These are phyloP conservation scores for Stenodema calcarata DNA, from an alignment of 2,888 invertebrate species.

Conservation along the genomic window DNA sequence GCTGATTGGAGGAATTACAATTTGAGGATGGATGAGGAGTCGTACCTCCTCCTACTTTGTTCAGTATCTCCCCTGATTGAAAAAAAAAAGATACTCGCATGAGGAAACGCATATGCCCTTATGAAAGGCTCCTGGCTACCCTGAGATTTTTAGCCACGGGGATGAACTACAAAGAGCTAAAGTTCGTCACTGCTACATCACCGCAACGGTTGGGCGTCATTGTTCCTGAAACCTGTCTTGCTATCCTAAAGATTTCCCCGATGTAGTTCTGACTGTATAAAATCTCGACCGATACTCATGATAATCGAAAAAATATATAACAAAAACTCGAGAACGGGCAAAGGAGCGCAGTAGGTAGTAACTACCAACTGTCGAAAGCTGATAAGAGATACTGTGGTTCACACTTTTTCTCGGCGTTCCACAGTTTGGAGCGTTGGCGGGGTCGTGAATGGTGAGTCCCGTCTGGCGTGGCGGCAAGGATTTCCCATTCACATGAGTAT, in stretches of 20 bases:
- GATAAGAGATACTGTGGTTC: too few relatives aligned
- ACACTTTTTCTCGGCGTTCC: not conserved
- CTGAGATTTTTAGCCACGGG: constrained; percentile 10
- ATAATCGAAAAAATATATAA: too few relatives aligned
- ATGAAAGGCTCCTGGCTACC: constrained; percentile 22
- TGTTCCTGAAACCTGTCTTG: constrained; percentile 22
- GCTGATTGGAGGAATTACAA: constrained; percentile 21
- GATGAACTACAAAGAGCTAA: constrained; percentile 17
- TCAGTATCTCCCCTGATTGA: not conserved
- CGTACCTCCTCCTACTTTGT: not conserved
- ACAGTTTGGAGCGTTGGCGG: constrained; percentile 25
- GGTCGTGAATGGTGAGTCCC: constrained; percentile 14
- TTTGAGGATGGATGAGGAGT: not conserved
- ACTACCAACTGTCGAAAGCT: too few relatives aligned
- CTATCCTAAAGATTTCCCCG: constrained; percentile 11
- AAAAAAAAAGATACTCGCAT: not conserved
- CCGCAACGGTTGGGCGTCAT: constrained; percentile 28
- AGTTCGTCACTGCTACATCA: constrained; percentile 26
- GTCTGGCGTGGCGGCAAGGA: not conserved
- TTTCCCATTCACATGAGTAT: constrained; percentile 25
- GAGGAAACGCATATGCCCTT: not conserved
- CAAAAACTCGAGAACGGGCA: too few relatives aligned
- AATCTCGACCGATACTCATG: not conserved
- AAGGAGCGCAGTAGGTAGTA: too few relatives aligned
- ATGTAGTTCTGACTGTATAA: not conserved